These are phyloP conservation scores for Hedychridium roseum DNA, from an alignment of 2,888 invertebrate genomes.

Conservation along the genomic window DNA sequence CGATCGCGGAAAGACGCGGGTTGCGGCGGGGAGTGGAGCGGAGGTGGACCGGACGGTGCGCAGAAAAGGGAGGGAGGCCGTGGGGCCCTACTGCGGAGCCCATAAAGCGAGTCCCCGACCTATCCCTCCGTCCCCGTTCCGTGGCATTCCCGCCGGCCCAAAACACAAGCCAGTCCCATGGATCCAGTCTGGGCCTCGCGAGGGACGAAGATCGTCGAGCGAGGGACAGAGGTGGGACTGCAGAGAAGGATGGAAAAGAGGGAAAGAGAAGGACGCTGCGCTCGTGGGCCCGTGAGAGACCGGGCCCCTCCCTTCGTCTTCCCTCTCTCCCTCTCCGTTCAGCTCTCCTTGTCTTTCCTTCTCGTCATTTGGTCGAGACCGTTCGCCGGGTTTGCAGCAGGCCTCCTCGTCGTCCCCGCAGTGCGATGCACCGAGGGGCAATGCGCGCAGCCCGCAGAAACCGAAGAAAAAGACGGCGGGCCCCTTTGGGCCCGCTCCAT, in stretches of 20 bases:
- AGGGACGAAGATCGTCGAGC: too few relatives aligned
- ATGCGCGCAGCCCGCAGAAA: too few relatives aligned
- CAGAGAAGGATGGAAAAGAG: too few relatives aligned
- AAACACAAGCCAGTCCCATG: slow-evolving; percentile 46
- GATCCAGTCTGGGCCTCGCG: too few relatives aligned
- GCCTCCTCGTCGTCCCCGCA: too few relatives aligned
- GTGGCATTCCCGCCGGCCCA: slow-evolving; percentile 56
- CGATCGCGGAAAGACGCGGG: slow-evolving; percentile 25
- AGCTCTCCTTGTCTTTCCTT: background rate
- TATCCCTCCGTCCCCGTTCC: slow-evolving; percentile 44
- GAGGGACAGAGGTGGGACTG: too few relatives aligned
- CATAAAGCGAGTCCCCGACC: slow-evolving; percentile 51
- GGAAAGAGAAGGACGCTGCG: too few relatives aligned
- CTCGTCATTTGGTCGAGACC: slow-evolving; percentile 24
- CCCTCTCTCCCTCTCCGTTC: slow-evolving; percentile 11
- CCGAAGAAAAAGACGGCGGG: too few relatives aligned
- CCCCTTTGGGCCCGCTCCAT: too few relatives aligned
- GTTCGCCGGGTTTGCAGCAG: slow-evolving; percentile 23
- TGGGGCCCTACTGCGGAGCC: slow-evolving; percentile 16
- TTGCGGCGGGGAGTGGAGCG: background rate
- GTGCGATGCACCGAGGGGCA: too few relatives aligned
- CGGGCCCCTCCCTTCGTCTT: slow-evolving; percentile 9
- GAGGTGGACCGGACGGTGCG: background rate
- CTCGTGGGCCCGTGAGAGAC: too few relatives aligned
- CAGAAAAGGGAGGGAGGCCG: background rate